Base-by-base conservation (phyloP, 35 echinoderm and acorn worm species). In the Heliocidaris tuberculata region DNA sequence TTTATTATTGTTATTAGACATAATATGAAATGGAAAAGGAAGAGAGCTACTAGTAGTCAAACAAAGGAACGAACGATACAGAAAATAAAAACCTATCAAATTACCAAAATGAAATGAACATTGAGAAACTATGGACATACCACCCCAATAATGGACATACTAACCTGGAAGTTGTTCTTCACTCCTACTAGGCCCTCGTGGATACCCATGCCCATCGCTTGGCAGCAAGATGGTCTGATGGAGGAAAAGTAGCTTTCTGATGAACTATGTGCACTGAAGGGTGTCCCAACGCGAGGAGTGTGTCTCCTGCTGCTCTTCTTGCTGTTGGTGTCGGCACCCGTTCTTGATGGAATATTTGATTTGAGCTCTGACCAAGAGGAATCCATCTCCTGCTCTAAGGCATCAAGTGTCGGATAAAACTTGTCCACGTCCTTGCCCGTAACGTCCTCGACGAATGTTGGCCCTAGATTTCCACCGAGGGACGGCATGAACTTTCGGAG, bases 91-190 rank as follows among this genome's bases (percentile, higher is more conserved):
- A 56, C 10, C 11, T 15, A 56, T 56, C 1, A 56, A 56, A 56
- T 56, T 56, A 15, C 52, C 35, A 52, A 52, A 8, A 52, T 7
- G 15, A 56, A 78, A 78, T n/a, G 21, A 6, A 71, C 19, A 16
- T 19, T 78, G 65, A 78, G 7, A 27, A 24, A 27, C 27, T 17
- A 6, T 78, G 21, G 65, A 78, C 3, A 78, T 78, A 21, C 7
- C 27, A n/a, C 65, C 27, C 21, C 21, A 78, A 78, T 8, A 78
- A 7, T 78, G 65, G 1, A 78, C 65, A 78, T 78, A 94, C 96
- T 95, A 90, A 99, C 98, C 97, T 99, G 98, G 70, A 99, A 99
- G 54, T 99, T 99, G 86, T 99, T 99, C 86, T 99, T 99, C 19
- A 52, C 93, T 30, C 96, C 96, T 11, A 99, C 98, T 5, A 95